Conservation (phyloP, 2,797 vertebrate genomes). For the Tapirus indicus region DNA sequence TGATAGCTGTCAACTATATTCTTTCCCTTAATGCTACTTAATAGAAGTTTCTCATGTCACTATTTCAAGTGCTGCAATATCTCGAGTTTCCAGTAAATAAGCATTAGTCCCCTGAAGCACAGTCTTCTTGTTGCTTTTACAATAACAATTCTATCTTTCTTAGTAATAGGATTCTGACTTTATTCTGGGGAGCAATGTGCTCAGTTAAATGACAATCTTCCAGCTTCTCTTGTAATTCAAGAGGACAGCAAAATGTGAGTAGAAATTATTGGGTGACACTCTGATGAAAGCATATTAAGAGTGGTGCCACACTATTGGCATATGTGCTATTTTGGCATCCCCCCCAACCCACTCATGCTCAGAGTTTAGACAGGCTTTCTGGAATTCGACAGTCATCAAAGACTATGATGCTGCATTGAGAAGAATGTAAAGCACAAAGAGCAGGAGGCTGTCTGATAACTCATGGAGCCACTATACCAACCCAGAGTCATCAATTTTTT, state of each 20-base stretch:
- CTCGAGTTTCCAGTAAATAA: neutral
- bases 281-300: neutral
- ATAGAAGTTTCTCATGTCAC: neutral
- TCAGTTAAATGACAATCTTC: neutral
- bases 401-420: neutral
- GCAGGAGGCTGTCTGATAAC: neutral
- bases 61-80: neutral
- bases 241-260: neutral
- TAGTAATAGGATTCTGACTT: neutral
- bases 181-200: neutral
- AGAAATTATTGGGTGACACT: neutral
- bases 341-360: neutral
- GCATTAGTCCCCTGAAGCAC: neutral
- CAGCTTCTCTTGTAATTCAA: neutral
- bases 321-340: neutral
- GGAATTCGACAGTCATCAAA: neutral
- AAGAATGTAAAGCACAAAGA: neutral
- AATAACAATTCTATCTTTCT: neutral
- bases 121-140: neutral
- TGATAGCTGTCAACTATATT: neutral
- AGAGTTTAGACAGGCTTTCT: conserved; percentile 18
- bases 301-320: neutral
- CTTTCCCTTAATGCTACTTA: neutral
- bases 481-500: neutral
- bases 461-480: neutral